phyloP scores from a whole-genome alignment of 2,888 invertebrate species.

The Drosophila merina region DNA sequence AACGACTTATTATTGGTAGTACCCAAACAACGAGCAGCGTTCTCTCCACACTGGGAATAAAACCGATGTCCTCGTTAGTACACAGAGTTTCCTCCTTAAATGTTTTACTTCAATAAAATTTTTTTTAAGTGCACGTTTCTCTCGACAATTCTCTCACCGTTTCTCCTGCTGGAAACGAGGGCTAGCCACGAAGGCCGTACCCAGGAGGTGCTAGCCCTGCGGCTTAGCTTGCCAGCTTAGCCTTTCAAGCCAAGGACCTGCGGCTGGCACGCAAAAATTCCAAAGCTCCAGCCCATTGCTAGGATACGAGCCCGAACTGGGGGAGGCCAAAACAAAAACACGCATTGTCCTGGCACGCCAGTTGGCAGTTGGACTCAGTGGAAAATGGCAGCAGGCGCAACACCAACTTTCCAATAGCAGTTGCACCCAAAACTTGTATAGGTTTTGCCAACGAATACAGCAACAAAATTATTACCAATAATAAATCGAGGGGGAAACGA shows the following conservation, averaged over 20 bases:
- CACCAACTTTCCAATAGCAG: conserved; percentile 18
- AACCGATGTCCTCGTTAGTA: neutral
- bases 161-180: conserved; percentile 32
- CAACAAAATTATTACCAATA: conserved; percentile 12
- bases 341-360: conserved; percentile 58
- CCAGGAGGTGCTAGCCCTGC: conserved; percentile 30
- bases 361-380: conserved; percentile 73
- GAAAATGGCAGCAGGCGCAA: conserved; percentile 67
- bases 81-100: neutral
- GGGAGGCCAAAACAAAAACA: conserved; percentile 70
- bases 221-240: conserved; percentile 36
- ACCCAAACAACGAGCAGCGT: conserved; percentile 60
- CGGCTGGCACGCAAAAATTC: conserved; percentile 57
- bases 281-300: conserved; percentile 72
- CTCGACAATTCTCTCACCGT: neutral
- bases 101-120: too few relatives aligned
- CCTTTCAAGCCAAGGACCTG: conserved; percentile 34
- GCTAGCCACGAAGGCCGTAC: conserved; percentile 42
- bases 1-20: conserved; percentile 69
- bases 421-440: conserved; percentile 9
- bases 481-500: conserved; percentile 13
- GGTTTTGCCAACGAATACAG: conserved; percentile 21
- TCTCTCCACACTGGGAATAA: conserved; percentile 2
- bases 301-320: conserved; percentile 69
- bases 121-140: neutral